phyloP scores from a whole-genome alignment of 1,140 invertebrate species.

The Triops longicaudatus region DNA sequence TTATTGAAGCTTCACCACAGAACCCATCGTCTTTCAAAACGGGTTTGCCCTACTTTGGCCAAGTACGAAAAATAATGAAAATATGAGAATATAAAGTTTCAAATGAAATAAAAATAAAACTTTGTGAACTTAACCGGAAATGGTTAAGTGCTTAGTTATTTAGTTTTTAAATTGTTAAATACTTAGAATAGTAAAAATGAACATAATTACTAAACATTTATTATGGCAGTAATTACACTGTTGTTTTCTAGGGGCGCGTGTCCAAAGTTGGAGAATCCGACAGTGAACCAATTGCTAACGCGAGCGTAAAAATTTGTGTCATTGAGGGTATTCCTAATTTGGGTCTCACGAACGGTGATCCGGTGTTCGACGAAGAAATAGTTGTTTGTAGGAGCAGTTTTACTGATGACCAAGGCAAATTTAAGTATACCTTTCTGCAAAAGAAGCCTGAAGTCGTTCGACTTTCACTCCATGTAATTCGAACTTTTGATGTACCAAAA shows the following conservation, averaged over 20 bases:
- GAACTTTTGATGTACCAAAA: too few relatives aligned
- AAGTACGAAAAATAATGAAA: conserved; percentile 41
- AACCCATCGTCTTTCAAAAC: conserved; percentile 51
- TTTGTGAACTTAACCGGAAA: too few relatives aligned
- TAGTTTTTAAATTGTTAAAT: too few relatives aligned
- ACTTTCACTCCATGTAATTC: conserved; percentile 29
- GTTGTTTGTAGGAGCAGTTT: conserved; percentile 33
- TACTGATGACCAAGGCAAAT: conserved; percentile 35
- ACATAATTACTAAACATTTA: too few relatives aligned
- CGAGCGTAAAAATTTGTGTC: background rate
- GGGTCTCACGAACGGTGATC: background rate
- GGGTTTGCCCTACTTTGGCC: conserved; percentile 53
- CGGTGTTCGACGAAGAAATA: conserved; percentile 18
- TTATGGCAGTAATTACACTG: background rate
- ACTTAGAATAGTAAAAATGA: too few relatives aligned
- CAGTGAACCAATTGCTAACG: background rate
- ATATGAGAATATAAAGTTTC: too few relatives aligned
- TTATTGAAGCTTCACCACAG: conserved; percentile 31
- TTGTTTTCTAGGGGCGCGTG: background rate
- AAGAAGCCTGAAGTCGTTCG: conserved; percentile 26
- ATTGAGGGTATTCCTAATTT: background rate
- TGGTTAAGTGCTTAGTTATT: too few relatives aligned
- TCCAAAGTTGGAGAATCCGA: background rate
- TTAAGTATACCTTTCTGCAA: conserved; percentile 30
- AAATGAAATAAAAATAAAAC: too few relatives aligned